A percentile compares a stretch with the other conserved stretches of the same genome.
These are phyloP conservation scores for Venustaconcha ellipsiformis DNA, from an alignment of 1,140 invertebrate genomes.

Conservation along the genomic window DNA sequence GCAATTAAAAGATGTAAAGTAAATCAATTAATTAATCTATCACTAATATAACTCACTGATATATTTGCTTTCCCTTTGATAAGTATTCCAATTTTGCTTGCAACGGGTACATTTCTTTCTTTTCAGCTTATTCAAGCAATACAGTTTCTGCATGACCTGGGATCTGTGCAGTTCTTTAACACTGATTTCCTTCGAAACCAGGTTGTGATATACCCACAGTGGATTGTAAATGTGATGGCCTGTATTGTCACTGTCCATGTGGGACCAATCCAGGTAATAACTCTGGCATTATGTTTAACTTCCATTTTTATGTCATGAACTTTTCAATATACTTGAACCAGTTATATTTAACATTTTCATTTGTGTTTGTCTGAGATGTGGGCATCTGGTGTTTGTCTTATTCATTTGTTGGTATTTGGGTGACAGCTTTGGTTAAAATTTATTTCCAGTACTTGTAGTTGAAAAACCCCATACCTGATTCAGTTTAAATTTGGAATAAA, in stretches of 20 bases:
- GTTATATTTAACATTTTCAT: too few species aligned
- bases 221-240: conserved; percentile 68
- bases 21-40: neutral
- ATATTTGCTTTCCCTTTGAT: neutral
- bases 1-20: neutral
- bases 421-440: too few species aligned
- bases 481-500: too few species aligned
- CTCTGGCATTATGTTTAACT: too few species aligned
- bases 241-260: conserved; percentile 66
- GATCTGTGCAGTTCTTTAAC: conserved; percentile 67
- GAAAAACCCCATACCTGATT: too few species aligned
- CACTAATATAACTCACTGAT: neutral
- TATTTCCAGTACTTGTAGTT: too few species aligned
- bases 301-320: too few species aligned
- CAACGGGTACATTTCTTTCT: conserved; percentile 4
- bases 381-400: too few species aligned
- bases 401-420: too few species aligned
- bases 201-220: conserved; percentile 68
- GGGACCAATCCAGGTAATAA: conserved; percentile 55
- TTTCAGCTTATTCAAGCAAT: conserved; percentile 58
- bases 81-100: neutral
- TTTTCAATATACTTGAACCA: too few species aligned
- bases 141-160: conserved; percentile 66
- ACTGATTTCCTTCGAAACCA: conserved; percentile 57
- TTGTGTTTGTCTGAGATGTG: too few species aligned